Evolutionary conservation across 1,140 invertebrate genomes (phyloP).

Genomic region (Macrobrachium rosenbergii): DNA sequence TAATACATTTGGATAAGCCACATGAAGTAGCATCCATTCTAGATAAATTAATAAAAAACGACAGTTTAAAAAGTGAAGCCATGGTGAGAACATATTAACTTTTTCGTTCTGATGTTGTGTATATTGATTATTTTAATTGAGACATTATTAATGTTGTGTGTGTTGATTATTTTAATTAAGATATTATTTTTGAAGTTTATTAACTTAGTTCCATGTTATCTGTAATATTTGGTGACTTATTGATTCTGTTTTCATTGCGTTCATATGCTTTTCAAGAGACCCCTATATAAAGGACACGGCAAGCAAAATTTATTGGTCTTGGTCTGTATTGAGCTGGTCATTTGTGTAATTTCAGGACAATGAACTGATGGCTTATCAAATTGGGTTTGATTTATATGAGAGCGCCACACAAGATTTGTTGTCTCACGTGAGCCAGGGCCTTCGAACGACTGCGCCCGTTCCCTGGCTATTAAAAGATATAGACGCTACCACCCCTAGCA

Average conservation of each 20-base stretch:
- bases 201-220: too few relatives aligned
- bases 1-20: slow-evolving; percentile 96
- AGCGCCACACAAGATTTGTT: slow-evolving; percentile 98
- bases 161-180: slow-evolving; percentile 3
- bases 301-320: too few relatives aligned
- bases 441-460: slow-evolving; percentile 86
- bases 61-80: slow-evolving; percentile 61
- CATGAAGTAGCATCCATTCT: slow-evolving; percentile 90
- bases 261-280: too few relatives aligned
- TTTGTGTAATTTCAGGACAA: slow-evolving; percentile 70
- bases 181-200: neutral
- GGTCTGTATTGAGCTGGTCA: too few relatives aligned
- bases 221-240: too few relatives aligned
- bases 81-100: slow-evolving; percentile 71
- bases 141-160: slow-evolving; percentile 16
- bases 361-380: slow-evolving; percentile 96
- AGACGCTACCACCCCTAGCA: slow-evolving; percentile 25
- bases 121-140: slow-evolving; percentile 4
- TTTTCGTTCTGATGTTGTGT: slow-evolving; percentile 28
- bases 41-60: slow-evolving; percentile 83
- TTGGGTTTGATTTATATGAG: slow-evolving; percentile 99
- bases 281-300: too few relatives aligned
- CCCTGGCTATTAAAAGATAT: slow-evolving; percentile 70
- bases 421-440: slow-evolving; percentile 85
- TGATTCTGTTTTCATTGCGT: too few relatives aligned